A percentile compares a stretch with the other conserved stretches of the same genome.
phyloP scores from a whole-genome alignment of 2,113 vertebrate genomes.

The Embiotoca jacksoni region DNA sequence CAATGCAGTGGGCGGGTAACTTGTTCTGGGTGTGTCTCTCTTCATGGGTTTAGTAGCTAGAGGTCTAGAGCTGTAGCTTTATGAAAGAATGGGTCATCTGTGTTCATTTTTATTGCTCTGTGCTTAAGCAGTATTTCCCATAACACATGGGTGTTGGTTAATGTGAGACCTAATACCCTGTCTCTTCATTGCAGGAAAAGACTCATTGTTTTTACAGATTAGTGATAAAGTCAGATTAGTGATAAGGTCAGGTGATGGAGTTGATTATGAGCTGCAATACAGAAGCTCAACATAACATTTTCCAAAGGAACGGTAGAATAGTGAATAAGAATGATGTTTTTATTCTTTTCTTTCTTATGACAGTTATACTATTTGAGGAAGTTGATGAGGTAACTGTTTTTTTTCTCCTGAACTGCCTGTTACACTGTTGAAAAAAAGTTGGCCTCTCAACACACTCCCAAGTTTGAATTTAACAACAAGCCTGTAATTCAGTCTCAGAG shows the following conservation, averaged over 20 bases:
- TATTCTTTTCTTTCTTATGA: background rate
- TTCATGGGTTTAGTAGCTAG: slow-evolving; percentile 28
- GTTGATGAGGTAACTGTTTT: background rate
- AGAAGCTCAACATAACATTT: background rate
- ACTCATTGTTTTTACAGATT: slow-evolving; percentile 22
- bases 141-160: slow-evolving; percentile 1
- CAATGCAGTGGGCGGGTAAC: background rate
- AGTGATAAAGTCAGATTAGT: background rate
- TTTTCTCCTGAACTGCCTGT: too few relatives aligned
- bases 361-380: background rate
- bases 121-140: slow-evolving; percentile 6
- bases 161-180: background rate
- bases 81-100: slow-evolving; percentile 7
- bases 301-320: background rate
- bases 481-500: too few relatives aligned
- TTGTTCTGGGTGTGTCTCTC: slow-evolving; percentile 40
- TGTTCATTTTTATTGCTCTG: background rate
- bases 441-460: too few relatives aligned
- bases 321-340: background rate
- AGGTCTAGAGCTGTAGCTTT: background rate
- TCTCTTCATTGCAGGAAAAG: slow-evolving; percentile 39
- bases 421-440: too few relatives aligned
- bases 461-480: too few relatives aligned
- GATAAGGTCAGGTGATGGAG: slow-evolving; percentile 7
- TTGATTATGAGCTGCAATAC: background rate